Percentiles rank a stretch among this genome's conserved stretches.
phyloP scores from a whole-genome alignment of 2,113 vertebrate species.

The Typhlomys cinereus region DNA sequence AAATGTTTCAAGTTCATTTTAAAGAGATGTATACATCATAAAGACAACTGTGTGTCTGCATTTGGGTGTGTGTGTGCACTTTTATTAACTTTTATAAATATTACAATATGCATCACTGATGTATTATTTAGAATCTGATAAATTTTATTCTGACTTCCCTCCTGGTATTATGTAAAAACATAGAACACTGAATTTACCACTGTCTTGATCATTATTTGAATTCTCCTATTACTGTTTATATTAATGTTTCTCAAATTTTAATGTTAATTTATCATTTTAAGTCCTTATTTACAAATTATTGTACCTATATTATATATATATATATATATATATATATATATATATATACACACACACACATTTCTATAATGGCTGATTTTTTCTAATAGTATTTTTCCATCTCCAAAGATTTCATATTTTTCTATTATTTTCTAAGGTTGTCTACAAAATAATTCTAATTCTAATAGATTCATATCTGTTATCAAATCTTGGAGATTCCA shows the following conservation, averaged over 20 bases:
- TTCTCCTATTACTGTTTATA: not conserved
- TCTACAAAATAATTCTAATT: not conserved
- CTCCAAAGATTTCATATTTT: not conserved
- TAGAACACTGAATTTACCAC: not conserved
- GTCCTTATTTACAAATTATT: not conserved
- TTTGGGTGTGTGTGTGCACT: not conserved
- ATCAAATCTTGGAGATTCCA: not conserved
- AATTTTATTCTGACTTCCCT: constrained; percentile 3
- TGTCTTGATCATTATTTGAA: not conserved
- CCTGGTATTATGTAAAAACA: not conserved
- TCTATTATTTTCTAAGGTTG: not conserved
- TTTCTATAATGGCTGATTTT: not conserved
- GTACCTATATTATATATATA: not conserved
- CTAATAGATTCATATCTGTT: not conserved
- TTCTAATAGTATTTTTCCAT: not conserved
- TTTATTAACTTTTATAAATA: constrained; percentile 1
- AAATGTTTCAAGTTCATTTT: not conserved
- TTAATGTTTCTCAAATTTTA: constrained; percentile 7
- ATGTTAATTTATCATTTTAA: not conserved
- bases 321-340: too few relatives aligned
- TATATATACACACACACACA: too few relatives aligned
- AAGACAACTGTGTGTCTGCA: not conserved
- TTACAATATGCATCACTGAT: not conserved
- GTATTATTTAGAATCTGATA: not conserved
- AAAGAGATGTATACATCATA: not conserved